Evolutionary conservation across 1,140 invertebrate species (phyloP).

Genomic region (Penaeus japonicus): DNA sequence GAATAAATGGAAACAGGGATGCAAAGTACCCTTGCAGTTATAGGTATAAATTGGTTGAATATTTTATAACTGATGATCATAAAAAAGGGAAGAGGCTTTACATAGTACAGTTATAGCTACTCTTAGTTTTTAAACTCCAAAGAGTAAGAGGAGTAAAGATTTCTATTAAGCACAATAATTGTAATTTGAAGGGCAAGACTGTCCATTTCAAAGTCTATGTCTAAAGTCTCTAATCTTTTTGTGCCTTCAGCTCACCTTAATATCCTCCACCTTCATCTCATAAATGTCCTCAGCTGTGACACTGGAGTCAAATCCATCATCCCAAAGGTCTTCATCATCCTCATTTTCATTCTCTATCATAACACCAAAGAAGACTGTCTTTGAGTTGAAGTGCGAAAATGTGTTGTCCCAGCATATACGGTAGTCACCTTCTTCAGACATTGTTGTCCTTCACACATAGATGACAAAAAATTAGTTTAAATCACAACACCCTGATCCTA

Average conservation of each 20-base stretch:
- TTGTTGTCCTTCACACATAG: constrained; percentile 35
- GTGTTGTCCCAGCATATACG: constrained; percentile 85
- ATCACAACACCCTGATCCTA: neutral
- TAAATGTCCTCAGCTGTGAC: constrained; percentile 68
- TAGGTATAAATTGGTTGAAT: neutral
- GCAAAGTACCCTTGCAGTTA: neutral
- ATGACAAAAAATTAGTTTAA: constrained; percentile 24
- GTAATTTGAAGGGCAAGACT: too few relatives aligned
- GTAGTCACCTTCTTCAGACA: constrained; percentile 73
- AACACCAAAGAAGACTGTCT: constrained; percentile 84
- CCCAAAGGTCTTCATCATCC: constrained; percentile 66
- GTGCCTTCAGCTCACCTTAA: constrained; percentile 66
- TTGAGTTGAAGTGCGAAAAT: constrained; percentile 79
- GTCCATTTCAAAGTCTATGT: too few relatives aligned
- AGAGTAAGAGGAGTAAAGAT: too few relatives aligned
- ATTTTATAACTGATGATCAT: too few relatives aligned
- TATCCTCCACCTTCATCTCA: constrained; percentile 73
- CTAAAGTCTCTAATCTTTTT: neutral
- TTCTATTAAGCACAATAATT: too few relatives aligned
- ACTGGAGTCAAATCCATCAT: constrained; percentile 63
- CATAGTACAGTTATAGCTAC: too few relatives aligned
- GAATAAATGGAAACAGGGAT: constrained; percentile 19
- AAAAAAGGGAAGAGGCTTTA: too few relatives aligned
- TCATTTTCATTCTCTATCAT: constrained; percentile 72
- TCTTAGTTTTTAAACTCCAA: too few relatives aligned